Base-by-base conservation (phyloP, 1,140 invertebrate species). In the Drosophila serrata region DNA sequence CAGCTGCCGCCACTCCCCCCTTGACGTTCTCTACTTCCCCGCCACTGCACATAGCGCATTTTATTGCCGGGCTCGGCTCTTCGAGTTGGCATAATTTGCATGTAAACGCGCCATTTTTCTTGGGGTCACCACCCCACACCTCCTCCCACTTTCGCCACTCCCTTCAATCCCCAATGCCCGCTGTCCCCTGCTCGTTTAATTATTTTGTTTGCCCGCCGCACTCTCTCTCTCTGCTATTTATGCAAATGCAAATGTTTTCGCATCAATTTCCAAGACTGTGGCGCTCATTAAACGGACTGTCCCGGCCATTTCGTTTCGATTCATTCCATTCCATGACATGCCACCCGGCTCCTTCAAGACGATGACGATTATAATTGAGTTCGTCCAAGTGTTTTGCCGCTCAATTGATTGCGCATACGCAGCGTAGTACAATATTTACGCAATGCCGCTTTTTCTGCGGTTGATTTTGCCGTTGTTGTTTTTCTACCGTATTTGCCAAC, bases 71-170 rank as follows among this genome's bases (percentile, higher is more conserved):
- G 45, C 39, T 35, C 45, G 51, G 45, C 39, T 29, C 45, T 40
- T 40, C 17, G 62, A 80, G 67, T 64, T 79, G 75, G 72, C 86
- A 90, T 90, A 90, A 90, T 90, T 90, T 90, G 85, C 86, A 90
- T 90, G 86, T 90, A 90, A 90, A 90, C 81, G 74, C 78, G 85
- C 81, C 81, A 90, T 88, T 88, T 88, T 88, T 88, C 85, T 85
- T 90, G 51, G 29, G 62, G 56, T 75, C 59, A 53, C 33, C 42
- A 13, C 58, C 29, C 57, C n/a, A n/a, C n/a, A n/a, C n/a, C n/a
- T n/a, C n/a, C n/a, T n/a, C n/a, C 29, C 13, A 35, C 29, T 27
- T 13, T 51, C 31, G 49, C 12, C 17, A 19, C 49, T 15, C 43
- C 43, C 64, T 24, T 19, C 13, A 9, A 24, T 60, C 58, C 33